Base-by-base conservation (phyloP, 1,140 invertebrate genomes). In the Cydia pomonella region DNA sequence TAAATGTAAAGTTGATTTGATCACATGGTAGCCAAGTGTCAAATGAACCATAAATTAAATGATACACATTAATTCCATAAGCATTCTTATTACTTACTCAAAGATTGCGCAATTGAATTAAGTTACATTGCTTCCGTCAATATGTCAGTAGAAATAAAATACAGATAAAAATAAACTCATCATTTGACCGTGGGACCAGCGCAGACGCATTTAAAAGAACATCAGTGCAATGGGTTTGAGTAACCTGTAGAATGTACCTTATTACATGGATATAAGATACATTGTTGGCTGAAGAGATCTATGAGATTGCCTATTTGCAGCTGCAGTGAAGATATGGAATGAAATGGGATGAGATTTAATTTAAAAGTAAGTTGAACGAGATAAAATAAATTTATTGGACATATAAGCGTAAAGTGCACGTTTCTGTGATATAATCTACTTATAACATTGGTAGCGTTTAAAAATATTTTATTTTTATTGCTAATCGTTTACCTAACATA, bases 131-230 rank as follows among this genome's bases (percentile, higher is more conserved):
- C 27, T 66, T 66, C 63, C 25, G 23, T 29, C 63, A 66, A 66
- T 66, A 66, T 66, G 63, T 13, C 63, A 29, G 12, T 66, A 10
- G 16, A 69, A 33, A 69, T 69, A 69, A 69, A 69, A 69, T 69
- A 69, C 16, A n/a, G 16, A 66, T 69, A 69, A 38, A 23, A 41
- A 38, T 29, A 38, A 66, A 18, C 64, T 72, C 75, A 73, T 76
- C 73, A 44, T 73, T 50, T 76, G 59, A 74, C 80, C 80, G 80
- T 81, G 80, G 76, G 80, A 80, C 47, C 74, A 29, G 75, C 72
- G 74, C 59, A 64, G 74, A 76, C 73, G 78, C 79, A 79, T 78
- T 79, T 84, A 81, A 82, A 82, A 84, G 78, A 77, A 79, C 84
- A 84, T 83, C 80, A 87, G 74, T n/a, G 74, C 7, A 59, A 21